Conservation (phyloP, 1,140 invertebrate species). For the Listronotus oregonensis region DNA sequence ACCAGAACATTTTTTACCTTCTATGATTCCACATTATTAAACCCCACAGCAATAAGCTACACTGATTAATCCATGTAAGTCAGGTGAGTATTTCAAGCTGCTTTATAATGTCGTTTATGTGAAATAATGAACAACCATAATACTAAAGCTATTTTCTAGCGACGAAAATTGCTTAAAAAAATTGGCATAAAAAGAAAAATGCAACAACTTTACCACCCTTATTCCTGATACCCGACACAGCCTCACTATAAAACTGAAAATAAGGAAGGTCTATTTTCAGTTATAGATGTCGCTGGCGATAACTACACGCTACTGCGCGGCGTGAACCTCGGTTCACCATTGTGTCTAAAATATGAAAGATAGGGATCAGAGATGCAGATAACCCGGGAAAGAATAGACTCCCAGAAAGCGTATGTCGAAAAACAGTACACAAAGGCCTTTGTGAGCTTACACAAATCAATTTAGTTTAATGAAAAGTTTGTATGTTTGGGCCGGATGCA, state of each 20-base stretch:
- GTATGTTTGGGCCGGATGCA: slow-evolving; percentile 30
- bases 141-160: neutral
- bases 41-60: too few relatives aligned
- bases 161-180: neutral
- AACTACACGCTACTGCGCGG: slow-evolving; percentile 44
- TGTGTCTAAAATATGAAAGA: slow-evolving; percentile 53
- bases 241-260: slow-evolving; percentile 11
- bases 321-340: slow-evolving; percentile 50
- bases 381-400: slow-evolving; percentile 41
- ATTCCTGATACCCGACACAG: slow-evolving; percentile 5
- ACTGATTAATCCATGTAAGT: too few relatives aligned
- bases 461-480: slow-evolving; percentile 47
- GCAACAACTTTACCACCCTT: neutral
- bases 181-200: neutral
- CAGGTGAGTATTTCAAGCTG: neutral
- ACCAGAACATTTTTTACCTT: too few relatives aligned
- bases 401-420: slow-evolving; percentile 42
- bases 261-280: slow-evolving; percentile 32
- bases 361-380: slow-evolving; percentile 52
- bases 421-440: slow-evolving; percentile 33
- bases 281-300: slow-evolving; percentile 42
- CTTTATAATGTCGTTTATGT: neutral
- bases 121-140: neutral
- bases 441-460: slow-evolving; percentile 47
- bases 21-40: too few relatives aligned